Percentiles rank a stretch among this genome's conserved stretches.
phyloP scores from a whole-genome alignment of 2,113 vertebrate species.

The Zootoca vivipara region DNA sequence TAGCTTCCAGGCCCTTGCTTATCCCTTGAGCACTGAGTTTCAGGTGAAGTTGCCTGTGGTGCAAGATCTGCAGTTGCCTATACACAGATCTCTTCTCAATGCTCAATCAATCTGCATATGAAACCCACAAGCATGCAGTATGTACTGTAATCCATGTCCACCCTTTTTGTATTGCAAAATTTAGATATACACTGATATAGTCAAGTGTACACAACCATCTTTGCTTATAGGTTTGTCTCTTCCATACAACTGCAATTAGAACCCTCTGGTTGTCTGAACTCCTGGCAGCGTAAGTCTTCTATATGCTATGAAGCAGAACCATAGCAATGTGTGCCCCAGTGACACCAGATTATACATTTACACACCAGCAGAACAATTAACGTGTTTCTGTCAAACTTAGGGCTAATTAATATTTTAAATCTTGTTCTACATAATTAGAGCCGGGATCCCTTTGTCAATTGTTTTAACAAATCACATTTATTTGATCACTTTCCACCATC shows the following conservation, averaged over 20 bases:
- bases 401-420: background rate
- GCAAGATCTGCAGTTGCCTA: background rate
- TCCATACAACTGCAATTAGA: background rate
- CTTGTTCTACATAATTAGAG: rapidly evolving
- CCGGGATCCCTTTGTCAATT: background rate
- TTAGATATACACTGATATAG: background rate
- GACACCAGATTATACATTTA: background rate
- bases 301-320: no score
- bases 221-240: background rate
- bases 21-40: background rate
- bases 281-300: background rate
- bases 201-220: background rate
- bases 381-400: rapidly evolving
- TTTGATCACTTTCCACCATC: background rate
- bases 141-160: background rate
- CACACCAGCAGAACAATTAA: rapidly evolving
- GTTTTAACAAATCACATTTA: background rate
- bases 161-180: background rate
- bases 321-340: background rate
- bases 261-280: background rate
- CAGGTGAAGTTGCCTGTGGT: background rate
- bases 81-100: background rate
- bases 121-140: no score
- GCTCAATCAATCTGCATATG: background rate
- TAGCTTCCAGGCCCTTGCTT: background rate